Evolutionary conservation across 2,888 invertebrate genomes (phyloP), one percentile per base, ranked within the genome.

Genomic region (Pristionchus fissidentatus): DNA sequence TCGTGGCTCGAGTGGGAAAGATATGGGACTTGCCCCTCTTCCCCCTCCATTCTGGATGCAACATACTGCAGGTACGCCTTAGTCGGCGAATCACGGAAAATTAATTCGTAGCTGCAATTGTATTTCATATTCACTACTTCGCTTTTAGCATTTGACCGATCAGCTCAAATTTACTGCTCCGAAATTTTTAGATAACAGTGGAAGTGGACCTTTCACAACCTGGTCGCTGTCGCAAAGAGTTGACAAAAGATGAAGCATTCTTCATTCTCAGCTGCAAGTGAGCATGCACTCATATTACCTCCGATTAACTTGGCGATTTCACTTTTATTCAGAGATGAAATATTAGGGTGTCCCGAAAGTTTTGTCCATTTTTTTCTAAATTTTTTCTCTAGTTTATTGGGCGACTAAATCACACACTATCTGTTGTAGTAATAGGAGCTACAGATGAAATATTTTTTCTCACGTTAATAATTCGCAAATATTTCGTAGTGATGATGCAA

Each of bases 261-360:
- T 46, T 80, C 19, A 32, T 80, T 43, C 80, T 80, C 35, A 7
- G 19, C 19, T 80, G 80, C 80, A 60, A 60, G 80, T 80, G 5
- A 38, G 79, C 15, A 3, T 35, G n/a, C 49, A n/a, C 22, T n/a
- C 26, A 10, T 32, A 32, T 0, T 38, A 15, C n/a, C 32, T 35
- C 8, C 3, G 19, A 70, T 70, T 32, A 8, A 38, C 32, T 19
- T 62, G 13, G 8, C 32, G 29, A 32, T 60, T 8, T 60, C 32
- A n/a, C n/a, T n/a, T n/a, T n/a, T n/a, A n/a, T n/a, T n/a, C n/a
- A n/a, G n/a, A n/a, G n/a, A n/a, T n/a, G n/a, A n/a, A n/a, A n/a
- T n/a, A n/a, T n/a, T n/a, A n/a, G n/a, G n/a, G n/a, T n/a, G n/a
- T n/a, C n/a, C n/a, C n/a, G n/a, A n/a, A n/a, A n/a, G n/a, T n/a